A percentile compares a stretch with the other conserved stretches of the same genome.
phyloP scores from a whole-genome alignment of 2,888 invertebrate genomes.

The Zonitis immaculata region DNA sequence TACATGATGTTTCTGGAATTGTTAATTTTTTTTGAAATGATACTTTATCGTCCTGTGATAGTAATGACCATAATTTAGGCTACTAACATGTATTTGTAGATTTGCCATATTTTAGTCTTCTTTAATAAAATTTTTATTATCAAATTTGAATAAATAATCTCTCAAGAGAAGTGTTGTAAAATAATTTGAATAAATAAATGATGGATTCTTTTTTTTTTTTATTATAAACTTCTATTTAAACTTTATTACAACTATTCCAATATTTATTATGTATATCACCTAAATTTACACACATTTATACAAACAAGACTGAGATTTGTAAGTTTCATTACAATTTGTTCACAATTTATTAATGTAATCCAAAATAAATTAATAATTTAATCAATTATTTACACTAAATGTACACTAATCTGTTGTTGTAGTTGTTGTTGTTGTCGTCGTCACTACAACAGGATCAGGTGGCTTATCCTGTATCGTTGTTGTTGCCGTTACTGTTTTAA shows the following conservation, averaged over 20 bases:
- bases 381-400: background rate
- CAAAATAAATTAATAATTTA: background rate
- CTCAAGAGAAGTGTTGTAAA: too few relatives aligned
- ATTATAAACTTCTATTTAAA: background rate
- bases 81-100: background rate
- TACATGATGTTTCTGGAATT: background rate
- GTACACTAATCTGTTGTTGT: too few relatives aligned
- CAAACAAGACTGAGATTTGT: background rate
- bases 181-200: too few relatives aligned
- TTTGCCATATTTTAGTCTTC: background rate
- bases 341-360: too few relatives aligned
- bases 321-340: too few relatives aligned
- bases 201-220: too few relatives aligned
- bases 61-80: background rate
- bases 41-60: background rate
- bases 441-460: conserved; percentile 5
- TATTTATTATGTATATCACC: background rate
- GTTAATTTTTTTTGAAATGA: too few relatives aligned
- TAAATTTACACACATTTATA: background rate
- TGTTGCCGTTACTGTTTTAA: conserved; percentile 24
- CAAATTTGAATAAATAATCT: too few relatives aligned
- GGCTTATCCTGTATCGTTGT: conserved; percentile 4
- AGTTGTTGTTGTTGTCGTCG: background rate
- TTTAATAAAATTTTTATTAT: background rate
- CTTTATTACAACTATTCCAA: background rate